These are phyloP conservation scores for Hyles lineata DNA, from an alignment of 2,888 invertebrate species.

Conservation along the genomic window DNA sequence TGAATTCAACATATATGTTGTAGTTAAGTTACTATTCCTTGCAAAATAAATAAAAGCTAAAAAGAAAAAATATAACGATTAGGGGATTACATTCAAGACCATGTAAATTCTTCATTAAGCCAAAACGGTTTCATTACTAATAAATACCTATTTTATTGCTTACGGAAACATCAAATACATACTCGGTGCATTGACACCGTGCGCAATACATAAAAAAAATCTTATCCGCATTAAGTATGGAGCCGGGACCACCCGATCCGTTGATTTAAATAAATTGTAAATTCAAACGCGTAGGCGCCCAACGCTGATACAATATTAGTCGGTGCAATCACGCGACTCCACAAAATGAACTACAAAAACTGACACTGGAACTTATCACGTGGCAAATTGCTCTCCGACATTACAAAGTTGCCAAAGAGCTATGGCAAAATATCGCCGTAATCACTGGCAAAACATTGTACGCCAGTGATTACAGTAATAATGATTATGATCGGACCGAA, in stretches of 20 bases:
- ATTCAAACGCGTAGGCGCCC: constrained; percentile 14
- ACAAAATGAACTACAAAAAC: constrained; percentile 20
- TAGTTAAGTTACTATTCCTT: too few relatives aligned
- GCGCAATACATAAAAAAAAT: not conserved
- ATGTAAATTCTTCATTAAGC: too few relatives aligned
- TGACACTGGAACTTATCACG: not conserved
- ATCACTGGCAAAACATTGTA: constrained; percentile 33
- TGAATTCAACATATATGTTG: too few relatives aligned
- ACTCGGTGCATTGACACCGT: not conserved
- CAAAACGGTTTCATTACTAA: too few relatives aligned
- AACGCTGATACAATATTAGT: constrained; percentile 4
- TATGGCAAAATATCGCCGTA: not conserved
- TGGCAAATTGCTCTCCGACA: constrained; percentile 5
- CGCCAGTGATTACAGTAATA: constrained; percentile 52
- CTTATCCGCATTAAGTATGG: not conserved
- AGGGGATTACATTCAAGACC: too few relatives aligned
- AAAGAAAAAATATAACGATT: too few relatives aligned
- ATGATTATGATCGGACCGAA: constrained; percentile 59
- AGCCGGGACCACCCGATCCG: constrained; percentile 10
- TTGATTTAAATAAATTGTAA: constrained; percentile 19
- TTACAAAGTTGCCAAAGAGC: constrained; percentile 2
- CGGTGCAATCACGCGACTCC: constrained; percentile 3
- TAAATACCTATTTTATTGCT: too few relatives aligned
- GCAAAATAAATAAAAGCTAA: too few relatives aligned
- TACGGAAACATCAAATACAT: not conserved